Evolutionary conservation across 1,140 invertebrate genomes (phyloP).

Genomic region (Battus philenor): DNA sequence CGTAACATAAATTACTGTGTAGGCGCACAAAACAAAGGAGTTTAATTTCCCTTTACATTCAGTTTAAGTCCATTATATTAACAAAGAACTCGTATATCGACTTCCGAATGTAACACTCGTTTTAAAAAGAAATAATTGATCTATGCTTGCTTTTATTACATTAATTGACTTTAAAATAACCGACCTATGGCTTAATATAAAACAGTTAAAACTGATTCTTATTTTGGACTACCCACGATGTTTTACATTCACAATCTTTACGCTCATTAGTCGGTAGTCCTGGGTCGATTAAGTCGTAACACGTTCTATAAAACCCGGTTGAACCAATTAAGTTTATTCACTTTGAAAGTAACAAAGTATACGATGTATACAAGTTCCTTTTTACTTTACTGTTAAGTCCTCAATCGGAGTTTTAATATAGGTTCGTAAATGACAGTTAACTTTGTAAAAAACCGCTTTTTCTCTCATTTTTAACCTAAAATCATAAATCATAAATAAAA

Average conservation of each 20-base stretch:
- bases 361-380: too few species aligned
- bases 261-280: slow-evolving; percentile 62
- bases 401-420: too few species aligned
- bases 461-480: too few species aligned
- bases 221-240: slow-evolving; percentile 48
- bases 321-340: slow-evolving; percentile 60
- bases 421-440: too few species aligned
- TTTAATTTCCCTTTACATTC: too few species aligned
- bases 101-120: neutral
- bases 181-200: slow-evolving; percentile 7
- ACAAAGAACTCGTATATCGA: slow-evolving; percentile 1
- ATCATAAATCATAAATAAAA: too few species aligned
- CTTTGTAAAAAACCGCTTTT: too few species aligned
- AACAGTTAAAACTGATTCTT: slow-evolving; percentile 13
- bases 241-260: slow-evolving; percentile 55
- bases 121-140: slow-evolving; percentile 12
- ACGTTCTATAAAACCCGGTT: slow-evolving; percentile 50
- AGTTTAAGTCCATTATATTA: neutral
- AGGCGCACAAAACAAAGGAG: too few species aligned
- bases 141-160: slow-evolving; percentile 11
- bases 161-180: slow-evolving; percentile 37
- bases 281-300: slow-evolving; percentile 59
- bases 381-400: too few species aligned
- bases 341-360: slow-evolving; percentile 8
- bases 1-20: too few species aligned